Base-by-base conservation (phyloP, 1,140 invertebrate species). In the Thrips palmi region DNA sequence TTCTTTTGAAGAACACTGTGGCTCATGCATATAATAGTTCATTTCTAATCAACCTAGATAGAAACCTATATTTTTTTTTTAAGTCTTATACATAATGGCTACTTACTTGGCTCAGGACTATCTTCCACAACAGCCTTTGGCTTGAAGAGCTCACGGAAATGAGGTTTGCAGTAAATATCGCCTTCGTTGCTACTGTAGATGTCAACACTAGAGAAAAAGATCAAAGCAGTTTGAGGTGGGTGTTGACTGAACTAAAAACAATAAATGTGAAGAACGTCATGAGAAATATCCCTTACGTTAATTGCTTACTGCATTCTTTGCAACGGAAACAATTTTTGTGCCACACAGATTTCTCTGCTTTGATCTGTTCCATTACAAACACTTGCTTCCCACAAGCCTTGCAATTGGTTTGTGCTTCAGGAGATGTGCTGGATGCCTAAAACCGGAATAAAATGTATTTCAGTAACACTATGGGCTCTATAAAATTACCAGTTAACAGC, bases 241-340 rank as follows among this genome's bases (percentile, higher is more conserved):
- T n/a, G n/a, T n/a, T n/a, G n/a, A n/a, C n/a, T n/a, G n/a, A n/a
- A n/a, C n/a, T n/a, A n/a, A n/a, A n/a, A n/a, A n/a, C n/a, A n/a
- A n/a, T n/a, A n/a, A n/a, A n/a, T n/a, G n/a, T n/a, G n/a, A n/a
- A n/a, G n/a, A n/a, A 33, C 17, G 14, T 35, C n/a, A 14, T 21
- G 27, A 36, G 18, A 17, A 29, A 22, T 4, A 30, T 37, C 10
- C 64, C 70, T 69, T 54, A 86, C 81, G 73, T 88, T 37, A 92
- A 65, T 49, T 79, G 77, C 58, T 87, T 91, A 49, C 74, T 76
- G 55, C 88, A 93, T 54, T 88, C 77, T 30, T 71, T 68, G 52
- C 87, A 93, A 46, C 82, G 65, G 65, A 92, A 88, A 60, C 87
- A 93, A 52, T 81, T 78, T 56, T 86, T 89, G 56, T 93, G 88